phyloP scores from a whole-genome alignment of 2,888 invertebrate species.

The Syritta pipiens region DNA sequence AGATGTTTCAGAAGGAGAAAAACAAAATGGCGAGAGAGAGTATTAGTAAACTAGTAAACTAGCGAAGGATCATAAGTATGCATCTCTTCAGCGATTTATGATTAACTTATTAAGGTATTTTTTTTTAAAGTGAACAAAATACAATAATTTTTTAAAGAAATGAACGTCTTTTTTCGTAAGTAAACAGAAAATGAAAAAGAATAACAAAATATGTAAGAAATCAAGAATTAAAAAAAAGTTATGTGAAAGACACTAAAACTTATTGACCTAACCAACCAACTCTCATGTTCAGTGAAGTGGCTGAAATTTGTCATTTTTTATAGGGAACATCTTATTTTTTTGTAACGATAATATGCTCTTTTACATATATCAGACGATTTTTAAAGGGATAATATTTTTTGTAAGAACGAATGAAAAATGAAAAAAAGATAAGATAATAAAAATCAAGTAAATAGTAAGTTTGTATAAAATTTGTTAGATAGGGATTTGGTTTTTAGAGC shows the following conservation, averaged over 20 bases:
- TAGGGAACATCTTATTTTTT: conserved; percentile 46
- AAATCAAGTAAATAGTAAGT: conserved; percentile 2
- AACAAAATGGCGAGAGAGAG: not conserved
- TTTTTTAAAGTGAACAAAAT: conserved; percentile 72
- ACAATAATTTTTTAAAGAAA: conserved; percentile 73
- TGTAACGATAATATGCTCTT: conserved; percentile 35
- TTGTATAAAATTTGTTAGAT: conserved; percentile 21
- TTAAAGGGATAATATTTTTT: conserved; percentile 37
- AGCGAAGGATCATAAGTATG: conserved; percentile 28
- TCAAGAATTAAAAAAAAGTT: conserved; percentile 18
- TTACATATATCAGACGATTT: conserved; percentile 25
- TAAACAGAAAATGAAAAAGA: conserved; percentile 40
- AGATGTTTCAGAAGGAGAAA: conserved; percentile 1
- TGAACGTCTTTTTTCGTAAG: conserved; percentile 61
- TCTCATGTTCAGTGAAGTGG: conserved; percentile 13
- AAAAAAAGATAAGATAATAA: not conserved
- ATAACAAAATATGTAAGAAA: conserved; percentile 31
- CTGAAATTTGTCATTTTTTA: conserved; percentile 39
- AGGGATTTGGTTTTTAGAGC: conserved; percentile 20
- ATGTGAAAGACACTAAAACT: conserved; percentile 11
- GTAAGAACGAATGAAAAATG: conserved; percentile 21
- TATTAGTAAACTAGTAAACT: conserved; percentile 45
- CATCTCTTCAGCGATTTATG: conserved; percentile 50
- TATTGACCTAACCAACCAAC: conserved; percentile 16
- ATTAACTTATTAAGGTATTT: conserved; percentile 67